Evolutionary conservation across 2,888 invertebrate species (phyloP).

Genomic region (Iphiclides podalirius): DNA sequence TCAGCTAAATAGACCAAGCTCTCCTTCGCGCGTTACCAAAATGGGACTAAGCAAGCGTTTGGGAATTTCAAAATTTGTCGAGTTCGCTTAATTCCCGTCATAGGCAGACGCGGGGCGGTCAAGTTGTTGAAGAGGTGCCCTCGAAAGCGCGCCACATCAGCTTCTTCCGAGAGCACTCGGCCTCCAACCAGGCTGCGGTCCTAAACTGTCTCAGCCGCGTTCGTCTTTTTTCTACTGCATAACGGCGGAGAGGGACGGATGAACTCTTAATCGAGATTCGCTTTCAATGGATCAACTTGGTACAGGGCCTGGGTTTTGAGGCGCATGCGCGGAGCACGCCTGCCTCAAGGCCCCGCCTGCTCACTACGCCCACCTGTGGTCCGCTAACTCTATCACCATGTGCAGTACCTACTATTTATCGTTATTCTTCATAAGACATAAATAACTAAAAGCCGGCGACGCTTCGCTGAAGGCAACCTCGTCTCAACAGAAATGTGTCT

Average conservation of each 20-base stretch:
- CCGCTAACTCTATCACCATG: constrained; percentile 44
- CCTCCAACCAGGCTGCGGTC: constrained; percentile 46
- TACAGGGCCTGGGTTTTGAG: constrained; percentile 38
- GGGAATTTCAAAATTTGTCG: constrained; percentile 45
- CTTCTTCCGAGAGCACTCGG: constrained; percentile 55
- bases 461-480: constrained; percentile 14
- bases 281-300: constrained; percentile 36
- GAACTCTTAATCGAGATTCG: constrained; percentile 45
- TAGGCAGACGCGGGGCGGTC: constrained; percentile 58
- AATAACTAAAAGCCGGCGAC: constrained; percentile 18
- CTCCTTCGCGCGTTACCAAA: constrained; percentile 24
- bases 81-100: constrained; percentile 55
- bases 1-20: constrained; percentile 6
- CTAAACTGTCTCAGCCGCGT: constrained; percentile 43
- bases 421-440: constrained; percentile 15
- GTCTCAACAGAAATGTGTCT: constrained; percentile 22
- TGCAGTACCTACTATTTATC: constrained; percentile 47
- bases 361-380: constrained; percentile 71
- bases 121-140: constrained; percentile 63
- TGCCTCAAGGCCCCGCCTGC: constrained; percentile 64
- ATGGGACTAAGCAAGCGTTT: constrained; percentile 18
- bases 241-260: constrained; percentile 55
- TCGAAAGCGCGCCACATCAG: constrained; percentile 54
- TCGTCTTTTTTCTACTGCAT: constrained; percentile 60
- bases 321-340: constrained; percentile 73